These are phyloP conservation scores for Cetonia aurata DNA, from an alignment of 2,888 invertebrate genomes.

Conservation along the genomic window DNA sequence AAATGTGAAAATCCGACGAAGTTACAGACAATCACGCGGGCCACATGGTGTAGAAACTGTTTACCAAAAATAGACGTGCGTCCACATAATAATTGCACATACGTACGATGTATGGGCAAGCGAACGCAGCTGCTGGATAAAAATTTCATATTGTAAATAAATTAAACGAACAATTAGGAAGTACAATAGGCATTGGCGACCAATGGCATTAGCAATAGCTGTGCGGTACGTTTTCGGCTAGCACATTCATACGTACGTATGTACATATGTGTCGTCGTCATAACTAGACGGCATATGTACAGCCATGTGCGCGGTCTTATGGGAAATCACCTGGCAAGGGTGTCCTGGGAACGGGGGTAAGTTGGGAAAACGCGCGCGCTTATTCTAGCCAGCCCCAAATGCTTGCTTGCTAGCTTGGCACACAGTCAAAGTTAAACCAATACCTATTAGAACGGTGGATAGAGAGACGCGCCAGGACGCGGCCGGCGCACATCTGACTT, in stretches of 20 bases:
- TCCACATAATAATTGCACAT: constrained; percentile 32
- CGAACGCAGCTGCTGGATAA: constrained; percentile 58
- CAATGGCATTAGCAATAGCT: constrained; percentile 55
- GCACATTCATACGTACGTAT: constrained; percentile 4
- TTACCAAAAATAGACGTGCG: constrained; percentile 26
- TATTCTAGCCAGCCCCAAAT: constrained; percentile 27
- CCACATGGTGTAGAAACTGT: constrained; percentile 27
- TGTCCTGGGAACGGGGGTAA: constrained; percentile 62
- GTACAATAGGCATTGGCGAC: constrained; percentile 60
- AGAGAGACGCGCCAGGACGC: constrained; percentile 36
- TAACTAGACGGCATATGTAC: constrained; percentile 64
- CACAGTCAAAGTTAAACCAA: constrained; percentile 55
- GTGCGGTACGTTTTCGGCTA: constrained; percentile 21
- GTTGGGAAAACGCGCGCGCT: constrained; percentile 46
- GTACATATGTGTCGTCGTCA: constrained; percentile 34
- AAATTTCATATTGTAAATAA: constrained; percentile 65
- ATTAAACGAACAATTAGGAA: constrained; percentile 66
- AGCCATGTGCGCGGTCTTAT: constrained; percentile 68
- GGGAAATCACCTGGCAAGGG: constrained; percentile 68
- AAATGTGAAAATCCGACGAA: constrained; percentile 3
- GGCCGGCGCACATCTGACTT: constrained; percentile 51
- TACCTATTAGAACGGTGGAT: constrained; percentile 53
- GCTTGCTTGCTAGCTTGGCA: constrained; percentile 29
- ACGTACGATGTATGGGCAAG: constrained; percentile 12
- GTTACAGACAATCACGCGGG: constrained; percentile 7